Conservation (phyloP, 2,797 vertebrate species). For the Dendrocincla fuliginosa region DNA sequence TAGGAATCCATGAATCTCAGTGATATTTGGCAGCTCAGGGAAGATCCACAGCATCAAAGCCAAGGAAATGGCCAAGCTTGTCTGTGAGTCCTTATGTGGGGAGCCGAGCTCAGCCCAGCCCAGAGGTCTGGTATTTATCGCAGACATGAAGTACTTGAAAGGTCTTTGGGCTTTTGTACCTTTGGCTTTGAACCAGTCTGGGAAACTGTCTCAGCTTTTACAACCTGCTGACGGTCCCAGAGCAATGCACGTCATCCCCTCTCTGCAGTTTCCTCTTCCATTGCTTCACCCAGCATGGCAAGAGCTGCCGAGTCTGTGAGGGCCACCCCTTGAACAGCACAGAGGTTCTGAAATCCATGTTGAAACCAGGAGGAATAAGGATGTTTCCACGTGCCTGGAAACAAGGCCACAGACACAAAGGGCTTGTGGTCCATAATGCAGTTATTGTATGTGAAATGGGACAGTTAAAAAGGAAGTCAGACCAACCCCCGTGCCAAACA, state of each 20-base stretch:
- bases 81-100: constrained; percentile 44
- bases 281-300: not conserved
- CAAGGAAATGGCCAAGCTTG: not conserved
- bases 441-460: not conserved
- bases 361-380: not conserved
- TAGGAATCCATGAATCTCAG: not conserved
- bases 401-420: not conserved
- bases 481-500: accelerated
- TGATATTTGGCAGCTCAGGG: not conserved
- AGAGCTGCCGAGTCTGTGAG: not conserved
- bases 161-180: not conserved
- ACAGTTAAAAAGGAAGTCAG: not conserved
- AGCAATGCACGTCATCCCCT: accelerated
- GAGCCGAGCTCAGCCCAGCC: not conserved
- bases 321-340: not conserved
- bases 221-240: not conserved
- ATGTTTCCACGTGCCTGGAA: accelerated
- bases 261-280: not conserved
- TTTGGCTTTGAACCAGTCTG: constrained; percentile 19
- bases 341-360: not conserved
- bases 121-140: not conserved
- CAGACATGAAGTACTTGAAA: not conserved
- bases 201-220: not conserved
- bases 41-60: not conserved
- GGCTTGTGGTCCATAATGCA: accelerated